Percentiles rank a stretch among this genome's conserved stretches.
Conservation (phyloP, 37 sponge, comb jelly and placozoan genomes). For the Hexactinellida sp. region DNA sequence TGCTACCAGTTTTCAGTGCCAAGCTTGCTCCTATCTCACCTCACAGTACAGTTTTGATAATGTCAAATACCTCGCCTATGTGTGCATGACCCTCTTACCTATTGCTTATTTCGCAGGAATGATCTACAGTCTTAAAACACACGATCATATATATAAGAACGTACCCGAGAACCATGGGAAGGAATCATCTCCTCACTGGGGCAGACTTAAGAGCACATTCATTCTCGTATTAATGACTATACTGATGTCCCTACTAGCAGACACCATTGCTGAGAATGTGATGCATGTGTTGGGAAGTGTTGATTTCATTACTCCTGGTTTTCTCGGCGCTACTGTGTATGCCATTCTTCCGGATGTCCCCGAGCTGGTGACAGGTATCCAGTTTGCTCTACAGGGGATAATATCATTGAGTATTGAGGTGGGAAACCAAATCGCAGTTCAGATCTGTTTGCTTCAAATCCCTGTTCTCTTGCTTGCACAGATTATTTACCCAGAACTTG, state of each 20-base stretch:
- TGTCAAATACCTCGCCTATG: not conserved
- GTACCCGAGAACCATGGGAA: not conserved
- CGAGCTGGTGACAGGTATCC: conserved; percentile 22
- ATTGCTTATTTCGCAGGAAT: conserved; percentile 19
- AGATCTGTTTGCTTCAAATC: conserved; percentile 27
- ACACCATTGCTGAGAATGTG: conserved; percentile 19
- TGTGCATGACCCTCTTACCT: conserved; percentile 21
- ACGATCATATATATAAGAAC: conserved; percentile 17
- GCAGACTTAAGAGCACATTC: conserved; percentile 16
- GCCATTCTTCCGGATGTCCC: conserved; percentile 27
- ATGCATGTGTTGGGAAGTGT: not conserved
- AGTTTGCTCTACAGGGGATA: conserved; percentile 26
- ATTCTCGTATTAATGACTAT: conserved; percentile 22
- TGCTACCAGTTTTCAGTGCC: not conserved
- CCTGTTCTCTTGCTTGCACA: conserved; percentile 21
- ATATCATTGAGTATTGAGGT: conserved; percentile 29
- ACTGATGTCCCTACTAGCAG: conserved; percentile 24
- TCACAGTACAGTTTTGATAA: not conserved
- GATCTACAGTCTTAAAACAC: conserved; percentile 22
- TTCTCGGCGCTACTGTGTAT: conserved; percentile 21
- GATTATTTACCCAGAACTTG: not conserved
- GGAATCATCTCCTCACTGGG: conserved; percentile 20
- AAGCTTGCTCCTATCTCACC: not conserved
- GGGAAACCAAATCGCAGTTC: conserved; percentile 25
- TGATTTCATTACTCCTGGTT: conserved; percentile 3